A percentile compares a stretch with the other conserved stretches of the same genome.
phyloP scores from a whole-genome alignment of 2,888 invertebrate species.

The Keiferia lycopersicella region DNA sequence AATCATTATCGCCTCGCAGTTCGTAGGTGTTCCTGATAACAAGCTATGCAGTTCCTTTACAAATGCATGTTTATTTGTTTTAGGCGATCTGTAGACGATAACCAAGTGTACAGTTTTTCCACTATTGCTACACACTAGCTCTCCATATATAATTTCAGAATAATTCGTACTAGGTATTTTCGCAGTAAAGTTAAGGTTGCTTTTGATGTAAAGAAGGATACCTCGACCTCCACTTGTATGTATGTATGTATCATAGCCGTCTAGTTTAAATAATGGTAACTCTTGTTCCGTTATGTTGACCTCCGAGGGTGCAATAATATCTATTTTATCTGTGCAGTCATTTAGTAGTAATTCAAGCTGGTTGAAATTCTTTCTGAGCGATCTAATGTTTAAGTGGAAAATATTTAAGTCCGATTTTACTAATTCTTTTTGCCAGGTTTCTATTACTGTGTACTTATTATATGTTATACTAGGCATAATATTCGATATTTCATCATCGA shows the following conservation, averaged over 20 bases:
- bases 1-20: not conserved
- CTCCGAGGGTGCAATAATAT: not conserved
- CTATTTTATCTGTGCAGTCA: not conserved
- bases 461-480: not conserved
- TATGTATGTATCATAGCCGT: slow-evolving; percentile 6
- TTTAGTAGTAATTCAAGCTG: not conserved
- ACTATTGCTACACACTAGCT: not conserved
- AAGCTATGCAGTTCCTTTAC: not conserved
- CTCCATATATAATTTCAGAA: not conserved
- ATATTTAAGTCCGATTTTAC: not conserved
- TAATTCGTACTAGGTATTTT: not conserved
- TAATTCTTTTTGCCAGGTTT: not conserved
- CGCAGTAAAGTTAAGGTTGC: not conserved
- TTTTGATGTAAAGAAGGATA: not conserved
- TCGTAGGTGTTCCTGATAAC: not conserved
- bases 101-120: not conserved
- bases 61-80: not conserved
- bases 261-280: not conserved
- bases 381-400: not conserved
- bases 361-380: not conserved
- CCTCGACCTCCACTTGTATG: not conserved
- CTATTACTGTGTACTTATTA: no score
- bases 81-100: not conserved
- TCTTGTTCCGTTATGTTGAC: not conserved
- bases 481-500: no score